Percentiles rank a stretch among this genome's conserved stretches.
Evolutionary conservation across 2,113 vertebrate species (phyloP).

Genomic region (Leucosticte australis): DNA sequence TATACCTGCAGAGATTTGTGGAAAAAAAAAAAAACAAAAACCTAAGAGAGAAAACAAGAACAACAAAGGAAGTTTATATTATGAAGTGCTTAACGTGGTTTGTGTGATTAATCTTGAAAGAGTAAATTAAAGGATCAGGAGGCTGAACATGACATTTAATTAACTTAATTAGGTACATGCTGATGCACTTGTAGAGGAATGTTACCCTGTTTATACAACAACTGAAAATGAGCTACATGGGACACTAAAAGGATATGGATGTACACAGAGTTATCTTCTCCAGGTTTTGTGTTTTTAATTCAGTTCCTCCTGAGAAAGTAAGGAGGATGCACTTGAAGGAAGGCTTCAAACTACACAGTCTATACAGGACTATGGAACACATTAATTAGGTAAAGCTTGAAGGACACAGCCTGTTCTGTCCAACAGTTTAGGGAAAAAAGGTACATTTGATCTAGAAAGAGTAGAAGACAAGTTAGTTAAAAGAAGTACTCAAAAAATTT

Average conservation of each 20-base stretch:
- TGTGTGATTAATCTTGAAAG: not conserved
- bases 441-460: not conserved
- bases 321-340: not conserved
- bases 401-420: not conserved
- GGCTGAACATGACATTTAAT: slow-evolving; percentile 22
- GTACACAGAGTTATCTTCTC: not conserved
- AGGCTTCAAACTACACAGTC: not conserved
- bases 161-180: not conserved
- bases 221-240: not conserved
- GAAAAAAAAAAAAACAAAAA: not conserved
- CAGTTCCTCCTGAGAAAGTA: not conserved
- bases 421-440: not conserved
- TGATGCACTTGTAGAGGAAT: not conserved
- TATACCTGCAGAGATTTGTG: not conserved
- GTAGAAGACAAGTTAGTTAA: not conserved
- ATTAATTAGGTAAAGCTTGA: not conserved
- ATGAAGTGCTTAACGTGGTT: not conserved
- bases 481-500: not conserved
- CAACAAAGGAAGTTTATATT: not conserved
- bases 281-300: not conserved
- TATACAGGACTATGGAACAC: not conserved
- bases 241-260: not conserved
- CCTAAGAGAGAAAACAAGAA: not conserved
- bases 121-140: slow-evolving; percentile 13
- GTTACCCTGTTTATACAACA: not conserved